A percentile compares a stretch with the other conserved stretches of the same genome.
These are phyloP conservation scores for Corydoras maculifer DNA, from an alignment of 2,113 vertebrate species.

Conservation along the genomic window DNA sequence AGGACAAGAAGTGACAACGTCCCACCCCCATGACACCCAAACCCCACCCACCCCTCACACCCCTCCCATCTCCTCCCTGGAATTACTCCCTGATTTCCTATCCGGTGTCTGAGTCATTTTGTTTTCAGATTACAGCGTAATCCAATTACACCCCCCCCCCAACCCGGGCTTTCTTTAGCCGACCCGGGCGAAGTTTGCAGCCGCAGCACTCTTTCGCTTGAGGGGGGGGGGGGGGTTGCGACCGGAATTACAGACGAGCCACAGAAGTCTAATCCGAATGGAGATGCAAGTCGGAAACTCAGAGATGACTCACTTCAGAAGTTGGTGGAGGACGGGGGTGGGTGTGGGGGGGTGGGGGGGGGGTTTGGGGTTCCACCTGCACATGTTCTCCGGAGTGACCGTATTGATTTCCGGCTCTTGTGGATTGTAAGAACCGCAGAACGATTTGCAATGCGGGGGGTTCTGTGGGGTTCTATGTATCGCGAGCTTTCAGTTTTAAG, in stretches of 20 bases:
- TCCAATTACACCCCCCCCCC: conserved; percentile 50
- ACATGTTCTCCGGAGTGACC: conserved; percentile 1
- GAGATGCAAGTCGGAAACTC: too few relatives aligned
- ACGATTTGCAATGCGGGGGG: not conserved
- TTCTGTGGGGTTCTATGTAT: too few relatives aligned
- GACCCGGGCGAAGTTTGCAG: conserved; percentile 29
- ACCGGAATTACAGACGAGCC: not conserved
- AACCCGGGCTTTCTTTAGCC: conserved; percentile 43
- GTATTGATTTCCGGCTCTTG: conserved; percentile 11
- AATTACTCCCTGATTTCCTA: conserved; percentile 45
- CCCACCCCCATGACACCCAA: too few relatives aligned
- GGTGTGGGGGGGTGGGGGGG: too few relatives aligned
- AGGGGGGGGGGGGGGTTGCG: conserved; percentile 5
- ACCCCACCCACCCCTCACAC: not conserved
- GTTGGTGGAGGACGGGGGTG: too few relatives aligned
- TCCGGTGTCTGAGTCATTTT: conserved; percentile 50
- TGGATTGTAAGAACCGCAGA: not conserved
- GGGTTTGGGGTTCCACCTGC: not conserved
- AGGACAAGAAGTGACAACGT: too few relatives aligned
- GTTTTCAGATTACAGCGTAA: conserved; percentile 59
- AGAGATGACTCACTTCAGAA: too few relatives aligned
- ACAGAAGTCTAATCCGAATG: too few relatives aligned
- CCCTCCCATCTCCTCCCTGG: conserved; percentile 20
- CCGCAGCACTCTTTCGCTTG: conserved; percentile 35
- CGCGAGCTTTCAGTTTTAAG: too few relatives aligned